A percentile compares a stretch with the other conserved stretches of the same genome.
Conservation (phyloP, 2,113 vertebrate genomes). For the Chelonoidis abingdonii region DNA sequence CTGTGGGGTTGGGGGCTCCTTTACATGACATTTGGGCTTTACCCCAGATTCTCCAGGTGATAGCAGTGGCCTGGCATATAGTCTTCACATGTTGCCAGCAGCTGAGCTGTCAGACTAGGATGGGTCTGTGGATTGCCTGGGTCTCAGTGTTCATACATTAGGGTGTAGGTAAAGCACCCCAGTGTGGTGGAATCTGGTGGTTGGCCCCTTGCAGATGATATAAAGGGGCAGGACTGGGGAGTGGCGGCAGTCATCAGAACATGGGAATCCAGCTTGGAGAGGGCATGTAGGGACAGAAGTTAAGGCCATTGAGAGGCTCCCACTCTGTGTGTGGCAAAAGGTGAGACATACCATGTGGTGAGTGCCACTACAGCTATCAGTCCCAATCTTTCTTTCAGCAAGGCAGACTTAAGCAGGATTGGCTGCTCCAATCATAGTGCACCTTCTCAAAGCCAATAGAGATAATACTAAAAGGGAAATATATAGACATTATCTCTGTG, state of each 20-base stretch:
- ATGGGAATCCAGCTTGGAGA: neutral
- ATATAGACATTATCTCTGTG: conserved; percentile 8
- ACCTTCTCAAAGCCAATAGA: neutral
- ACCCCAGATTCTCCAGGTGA: too few relatives aligned
- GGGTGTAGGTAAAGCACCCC: too few relatives aligned
- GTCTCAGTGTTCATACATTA: neutral
- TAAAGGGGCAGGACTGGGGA: neutral
- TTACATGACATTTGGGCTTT: neutral
- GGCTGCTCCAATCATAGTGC: rapidly evolving
- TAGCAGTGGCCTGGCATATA: neutral
- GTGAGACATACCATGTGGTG: neutral
- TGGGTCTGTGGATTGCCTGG: neutral
- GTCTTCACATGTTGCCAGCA: neutral
- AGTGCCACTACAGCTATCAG: neutral
- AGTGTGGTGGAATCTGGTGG: too few relatives aligned
- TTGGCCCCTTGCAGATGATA: too few relatives aligned
- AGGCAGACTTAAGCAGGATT: neutral
- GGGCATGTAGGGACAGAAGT: neutral
- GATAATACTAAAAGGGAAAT: neutral
- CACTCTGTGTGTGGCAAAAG: neutral
- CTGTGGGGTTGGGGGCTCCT: neutral
- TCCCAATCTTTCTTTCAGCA: neutral
- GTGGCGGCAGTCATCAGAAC: neutral
- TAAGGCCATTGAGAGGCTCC: neutral
- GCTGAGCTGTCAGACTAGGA: neutral